Base-by-base conservation (phyloP, 2,888 invertebrate species). In the Boloria selene region DNA sequence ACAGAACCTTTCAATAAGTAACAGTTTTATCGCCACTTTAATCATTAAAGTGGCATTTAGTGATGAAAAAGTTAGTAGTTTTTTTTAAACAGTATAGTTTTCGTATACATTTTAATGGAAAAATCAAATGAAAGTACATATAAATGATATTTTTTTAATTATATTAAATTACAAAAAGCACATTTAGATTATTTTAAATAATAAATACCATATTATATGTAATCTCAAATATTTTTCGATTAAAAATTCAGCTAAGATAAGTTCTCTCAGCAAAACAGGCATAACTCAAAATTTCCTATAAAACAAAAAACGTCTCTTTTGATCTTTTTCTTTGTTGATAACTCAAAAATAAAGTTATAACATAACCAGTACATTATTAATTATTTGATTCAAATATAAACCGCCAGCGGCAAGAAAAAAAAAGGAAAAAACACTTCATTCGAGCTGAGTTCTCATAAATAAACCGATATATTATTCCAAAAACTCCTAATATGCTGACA, bases 81-180 rank as follows among this genome's bases (percentile, higher is more conserved):
- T 45, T 16, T 18, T 26, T 56, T 56, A n/a, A 7, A 38, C 31
- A 10, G 31, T 38, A 38, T 10, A n/a, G 7, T 6, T 38, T 59
- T 59, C 59, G 59, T 59, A 59, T 59, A 59, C 50, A 18, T 49
- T 49, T 18, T 17, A 49, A 49, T 31, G 6, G 26, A 58, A 26
- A 58, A 73, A 73, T n/a, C 5, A 18, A 18, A 52, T 42, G 55
- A 61, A 52, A 49, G 22, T 45, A 18, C 22, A 45, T 47, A 47
- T 10, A 47, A 58, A 13, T 47, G 45, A 26, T 26, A 26, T 16
- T 26, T 56, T 45, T 13, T 13, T 14, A 10, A 14, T 14, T 55
- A 42, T 42, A 31, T 16, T 22, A 26, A 26, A 17, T 38, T 38
- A 45, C 18, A 45, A 10, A n/a, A 14, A 38, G 42, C 17, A 55